A percentile compares a stretch with the other conserved stretches of the same genome.
These are phyloP conservation scores for Virgularia gustaviana DNA, from an alignment of 92 coral and sea anemone genomes.

Conservation along the genomic window DNA sequence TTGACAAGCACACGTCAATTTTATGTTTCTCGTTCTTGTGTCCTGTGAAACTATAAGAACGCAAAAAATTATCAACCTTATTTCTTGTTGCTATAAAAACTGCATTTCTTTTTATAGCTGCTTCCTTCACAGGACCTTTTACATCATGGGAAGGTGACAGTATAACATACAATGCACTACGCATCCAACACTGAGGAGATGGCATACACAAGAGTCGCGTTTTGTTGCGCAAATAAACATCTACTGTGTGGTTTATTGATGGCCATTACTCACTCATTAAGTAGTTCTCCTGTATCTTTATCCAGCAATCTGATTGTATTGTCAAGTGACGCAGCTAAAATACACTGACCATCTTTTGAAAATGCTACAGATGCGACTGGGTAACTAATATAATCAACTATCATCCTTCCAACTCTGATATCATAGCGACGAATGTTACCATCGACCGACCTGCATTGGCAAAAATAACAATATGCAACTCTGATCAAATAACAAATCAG, in stretches of 20 bases:
- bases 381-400: slow-evolving; percentile 73
- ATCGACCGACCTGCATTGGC: slow-evolving; percentile 91
- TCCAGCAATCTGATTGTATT: slow-evolving; percentile 78
- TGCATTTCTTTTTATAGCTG: background rate
- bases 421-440: slow-evolving; percentile 89
- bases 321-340: slow-evolving; percentile 84
- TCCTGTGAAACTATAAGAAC: slow-evolving; percentile 94
- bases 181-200: too few species aligned
- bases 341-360: slow-evolving; percentile 86
- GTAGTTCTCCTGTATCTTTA: slow-evolving; percentile 88
- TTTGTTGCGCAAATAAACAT: too few species aligned
- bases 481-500: background rate
- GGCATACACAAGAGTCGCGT: too few species aligned
- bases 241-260: too few species aligned
- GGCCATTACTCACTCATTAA: slow-evolving; percentile 84
- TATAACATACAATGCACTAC: too few species aligned
- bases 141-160: background rate
- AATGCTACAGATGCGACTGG: slow-evolving; percentile 93
- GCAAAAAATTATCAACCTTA: background rate
- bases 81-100: background rate
- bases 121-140: background rate
- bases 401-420: slow-evolving; percentile 84
- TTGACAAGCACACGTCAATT: slow-evolving; percentile 83
- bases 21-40: slow-evolving; percentile 87
- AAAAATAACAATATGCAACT: background rate